Base-by-base conservation (phyloP, 2,888 invertebrate genomes). In the Pardosa pseudoannulata region DNA sequence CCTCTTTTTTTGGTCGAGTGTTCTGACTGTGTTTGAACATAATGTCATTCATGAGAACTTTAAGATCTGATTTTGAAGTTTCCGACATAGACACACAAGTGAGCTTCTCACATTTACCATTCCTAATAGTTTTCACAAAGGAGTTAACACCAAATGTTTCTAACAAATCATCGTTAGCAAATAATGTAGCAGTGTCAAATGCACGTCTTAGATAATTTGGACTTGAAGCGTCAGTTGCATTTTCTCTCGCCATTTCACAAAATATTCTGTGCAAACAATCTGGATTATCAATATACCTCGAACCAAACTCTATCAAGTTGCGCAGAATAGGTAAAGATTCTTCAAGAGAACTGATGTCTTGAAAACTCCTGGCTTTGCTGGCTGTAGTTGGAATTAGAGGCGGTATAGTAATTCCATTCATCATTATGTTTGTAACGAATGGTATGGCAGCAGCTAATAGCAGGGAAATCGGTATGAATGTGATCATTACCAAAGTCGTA, bases 401-500 rank as follows among this genome's bases (percentile, higher is more conserved):
- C 11, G 83, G 83, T 0, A 83, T 78, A 0, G 36, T 67, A 1
- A 78, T 27, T 23, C 83, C 83, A 19, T 83, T 83, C 72, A 73
- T 83, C 83, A 83, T 83, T 13, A 78, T 67, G 23, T 83, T 83
- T 28, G 72, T 31, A n/a, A 83, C n/a, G 9, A 83, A 50, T 16
- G 83, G 83, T 27, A 83, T 27, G n/a, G 72, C 28, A 28, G 78
- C 83, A 5, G 78, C 83, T 0, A 83, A n/a, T 6, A 83, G 50
- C 0, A 83, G 78, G 0, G 83, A 83, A 19, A 83, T 36, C 3
- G 83, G 83, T 39, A 83, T 83, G 46, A 83, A 83, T 1, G 83
- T 73, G 1, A 72, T 71, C 83, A 83, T 83, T n/a, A 78, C 78
- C n/a, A 83, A 56, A 2, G 83, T 73, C 0, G 72, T 73, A 1